Evolutionary conservation across 2,888 invertebrate species (phyloP).

Genomic region (Barypeithes pellucidus): DNA sequence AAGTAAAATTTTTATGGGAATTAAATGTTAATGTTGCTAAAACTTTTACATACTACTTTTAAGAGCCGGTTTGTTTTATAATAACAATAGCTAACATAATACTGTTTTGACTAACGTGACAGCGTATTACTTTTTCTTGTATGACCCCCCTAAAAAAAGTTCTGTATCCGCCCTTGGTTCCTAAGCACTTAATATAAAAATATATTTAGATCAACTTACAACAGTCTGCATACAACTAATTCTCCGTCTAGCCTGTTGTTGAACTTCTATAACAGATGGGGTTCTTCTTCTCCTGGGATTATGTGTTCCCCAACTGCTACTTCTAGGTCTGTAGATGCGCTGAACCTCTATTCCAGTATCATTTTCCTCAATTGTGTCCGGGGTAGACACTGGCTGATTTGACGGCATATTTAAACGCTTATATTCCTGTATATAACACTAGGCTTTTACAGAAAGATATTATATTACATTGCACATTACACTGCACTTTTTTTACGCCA

Average conservation of each 20-base stretch:
- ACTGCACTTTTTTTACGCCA: slow-evolving; percentile 8
- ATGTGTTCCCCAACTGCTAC: slow-evolving; percentile 49
- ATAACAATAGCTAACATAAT: too few species aligned
- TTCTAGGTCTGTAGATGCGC: slow-evolving; percentile 50
- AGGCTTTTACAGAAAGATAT: background rate
- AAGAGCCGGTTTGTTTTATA: too few species aligned
- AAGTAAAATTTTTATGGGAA: too few species aligned
- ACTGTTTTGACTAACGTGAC: too few species aligned
- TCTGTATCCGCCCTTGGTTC: too few species aligned
- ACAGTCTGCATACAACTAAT: slow-evolving; percentile 51
- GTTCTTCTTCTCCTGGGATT: slow-evolving; percentile 42
- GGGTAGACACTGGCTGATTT: background rate
- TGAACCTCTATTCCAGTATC: slow-evolving; percentile 22
- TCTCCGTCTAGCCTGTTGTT: slow-evolving; percentile 44
- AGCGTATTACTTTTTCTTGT: too few species aligned
- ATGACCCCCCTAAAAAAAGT: too few species aligned
- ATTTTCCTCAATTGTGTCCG: background rate
- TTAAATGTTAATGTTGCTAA: too few species aligned
- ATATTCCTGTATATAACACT: too few species aligned
- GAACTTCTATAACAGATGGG: slow-evolving; percentile 45
- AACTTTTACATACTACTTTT: too few species aligned
- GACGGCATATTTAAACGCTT: slow-evolving; percentile 2
- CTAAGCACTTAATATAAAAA: background rate
- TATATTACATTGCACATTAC: background rate
- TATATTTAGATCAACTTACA: slow-evolving; percentile 34